Percentiles rank a stretch among this genome's conserved stretches.
Evolutionary conservation across 2,888 invertebrate species (phyloP).

Genomic region (Microplitis deprimator): DNA sequence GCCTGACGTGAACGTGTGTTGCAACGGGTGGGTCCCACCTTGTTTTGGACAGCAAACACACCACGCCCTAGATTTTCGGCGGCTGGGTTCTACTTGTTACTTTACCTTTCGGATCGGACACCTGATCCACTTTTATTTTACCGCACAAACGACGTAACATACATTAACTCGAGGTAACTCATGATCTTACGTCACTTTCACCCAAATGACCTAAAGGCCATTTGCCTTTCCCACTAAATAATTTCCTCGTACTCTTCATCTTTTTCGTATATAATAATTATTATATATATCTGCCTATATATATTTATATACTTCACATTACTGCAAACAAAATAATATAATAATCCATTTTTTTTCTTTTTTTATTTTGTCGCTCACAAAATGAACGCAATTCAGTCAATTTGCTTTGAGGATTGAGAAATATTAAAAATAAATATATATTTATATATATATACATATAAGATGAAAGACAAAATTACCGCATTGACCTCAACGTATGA

Average conservation of each 20-base stretch:
- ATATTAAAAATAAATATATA: conserved; percentile 6
- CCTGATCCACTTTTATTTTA: conserved; percentile 56
- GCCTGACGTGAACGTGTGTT: conserved; percentile 27
- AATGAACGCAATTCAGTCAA: conserved; percentile 9
- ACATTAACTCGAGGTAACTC: conserved; percentile 28
- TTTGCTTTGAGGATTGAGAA: conserved; percentile 26
- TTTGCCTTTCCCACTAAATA: conserved; percentile 29
- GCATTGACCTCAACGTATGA: conserved; percentile 31
- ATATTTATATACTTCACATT: conserved; percentile 25
- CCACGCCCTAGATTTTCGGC: conserved; percentile 54
- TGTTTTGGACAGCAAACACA: conserved; percentile 24
- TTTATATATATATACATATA: background rate
- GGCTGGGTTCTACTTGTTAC: conserved; percentile 14
- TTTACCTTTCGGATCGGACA: conserved; percentile 42
- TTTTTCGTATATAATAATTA: conserved; percentile 12
- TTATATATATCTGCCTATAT: conserved; percentile 8
- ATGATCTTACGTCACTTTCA: conserved; percentile 42
- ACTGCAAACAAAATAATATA: background rate
- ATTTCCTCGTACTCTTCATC: conserved; percentile 27
- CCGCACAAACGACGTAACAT: conserved; percentile 45
- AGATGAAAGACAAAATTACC: conserved; percentile 34
- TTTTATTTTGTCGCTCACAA: conserved; percentile 15
- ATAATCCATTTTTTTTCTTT: conserved; percentile 26
- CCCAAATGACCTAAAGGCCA: conserved; percentile 44
- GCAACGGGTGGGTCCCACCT: conserved; percentile 36